Evolutionary conservation across 2,888 invertebrate genomes (phyloP).

Genomic region (Tuta absoluta): DNA sequence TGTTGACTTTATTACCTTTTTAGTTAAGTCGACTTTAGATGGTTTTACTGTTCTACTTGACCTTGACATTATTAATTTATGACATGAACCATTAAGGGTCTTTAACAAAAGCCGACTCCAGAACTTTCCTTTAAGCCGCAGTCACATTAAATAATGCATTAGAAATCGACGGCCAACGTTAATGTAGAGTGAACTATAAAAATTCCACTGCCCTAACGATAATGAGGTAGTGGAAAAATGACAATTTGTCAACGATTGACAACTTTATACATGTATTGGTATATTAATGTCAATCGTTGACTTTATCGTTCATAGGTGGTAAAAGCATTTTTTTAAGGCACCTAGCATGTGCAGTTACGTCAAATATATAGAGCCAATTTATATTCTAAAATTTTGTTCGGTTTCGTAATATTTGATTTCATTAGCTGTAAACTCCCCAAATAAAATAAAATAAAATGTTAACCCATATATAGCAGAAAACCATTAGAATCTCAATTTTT

Average conservation of each 20-base stretch:
- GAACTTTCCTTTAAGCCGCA: slow-evolving; percentile 16
- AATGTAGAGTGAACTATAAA: slow-evolving; percentile 38
- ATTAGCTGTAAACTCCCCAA: too few species aligned
- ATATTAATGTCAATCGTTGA: not conserved
- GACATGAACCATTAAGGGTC: not conserved
- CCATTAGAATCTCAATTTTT: too few species aligned
- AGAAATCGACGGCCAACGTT: slow-evolving; percentile 26
- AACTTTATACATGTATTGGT: not conserved
- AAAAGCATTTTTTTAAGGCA: not conserved
- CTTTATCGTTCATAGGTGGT: not conserved
- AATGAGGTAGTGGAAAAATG: slow-evolving; percentile 58
- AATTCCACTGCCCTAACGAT: slow-evolving; percentile 48
- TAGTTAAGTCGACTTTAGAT: not conserved
- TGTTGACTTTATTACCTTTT: too few species aligned
- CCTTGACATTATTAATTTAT: not conserved
- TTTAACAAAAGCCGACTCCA: slow-evolving; percentile 12
- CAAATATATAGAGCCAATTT: not conserved
- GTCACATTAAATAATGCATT: slow-evolving; percentile 26
- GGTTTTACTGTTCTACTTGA: not conserved
- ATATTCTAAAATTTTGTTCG: too few species aligned
- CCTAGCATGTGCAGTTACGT: not conserved
- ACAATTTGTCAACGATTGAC: slow-evolving; percentile 49
- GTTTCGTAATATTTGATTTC: too few species aligned
- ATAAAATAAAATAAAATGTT: too few species aligned
- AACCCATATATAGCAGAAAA: too few species aligned